These are phyloP conservation scores for Epinephelus awoara DNA, from an alignment of 2,797 vertebrate species.

Conservation along the genomic window DNA sequence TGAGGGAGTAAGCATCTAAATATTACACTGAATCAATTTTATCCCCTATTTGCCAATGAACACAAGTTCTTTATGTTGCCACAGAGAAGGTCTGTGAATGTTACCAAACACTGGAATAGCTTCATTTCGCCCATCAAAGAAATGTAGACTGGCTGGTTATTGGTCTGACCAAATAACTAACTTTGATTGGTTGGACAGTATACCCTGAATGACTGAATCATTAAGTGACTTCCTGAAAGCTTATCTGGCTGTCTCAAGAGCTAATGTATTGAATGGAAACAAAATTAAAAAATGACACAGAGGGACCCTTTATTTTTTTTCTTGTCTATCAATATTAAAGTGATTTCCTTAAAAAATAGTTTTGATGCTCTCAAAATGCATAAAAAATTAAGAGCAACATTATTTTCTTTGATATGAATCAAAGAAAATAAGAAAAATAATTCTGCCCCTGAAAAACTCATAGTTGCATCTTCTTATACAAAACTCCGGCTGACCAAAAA, in stretches of 20 bases:
- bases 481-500: background rate
- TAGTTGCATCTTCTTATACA: background rate
- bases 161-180: background rate
- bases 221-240: background rate
- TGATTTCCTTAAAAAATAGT: background rate
- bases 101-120: background rate
- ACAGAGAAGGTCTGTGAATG: background rate
- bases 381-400: background rate
- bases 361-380: background rate
- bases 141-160: background rate
- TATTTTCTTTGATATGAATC: background rate
- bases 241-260: background rate
- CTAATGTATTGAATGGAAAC: background rate
- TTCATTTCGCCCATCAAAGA: background rate
- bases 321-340: background rate
- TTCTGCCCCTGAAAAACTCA: background rate
- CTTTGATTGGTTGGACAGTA: background rate
- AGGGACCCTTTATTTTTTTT: background rate
- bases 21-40: conserved; percentile 41
- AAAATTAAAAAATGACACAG: background rate
- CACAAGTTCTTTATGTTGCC: conserved; percentile 3
- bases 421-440: too few relatives aligned
- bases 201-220: background rate
- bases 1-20: conserved; percentile 16
- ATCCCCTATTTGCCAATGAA: conserved; percentile 32